Percentiles rank a stretch among this genome's conserved stretches.
These are phyloP conservation scores for Xyliphius kryptos DNA, from an alignment of 2,113 vertebrate species.

Conservation along the genomic window DNA sequence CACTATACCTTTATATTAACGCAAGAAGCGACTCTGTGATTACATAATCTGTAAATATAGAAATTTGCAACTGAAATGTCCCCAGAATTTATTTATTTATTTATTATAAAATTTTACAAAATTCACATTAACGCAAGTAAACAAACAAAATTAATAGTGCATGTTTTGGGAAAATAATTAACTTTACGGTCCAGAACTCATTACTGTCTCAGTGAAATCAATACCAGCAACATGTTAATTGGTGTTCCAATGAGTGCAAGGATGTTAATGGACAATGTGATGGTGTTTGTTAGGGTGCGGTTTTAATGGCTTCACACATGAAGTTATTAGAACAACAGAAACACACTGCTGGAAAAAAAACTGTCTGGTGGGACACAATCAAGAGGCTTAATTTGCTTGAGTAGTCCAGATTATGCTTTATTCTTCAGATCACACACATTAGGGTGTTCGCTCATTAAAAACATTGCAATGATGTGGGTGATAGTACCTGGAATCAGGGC, in stretches of 20 bases:
- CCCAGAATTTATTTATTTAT: conserved; percentile 3
- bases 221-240: conserved; percentile 46
- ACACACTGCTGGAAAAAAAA: conserved; percentile 9
- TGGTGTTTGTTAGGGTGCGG: conserved; percentile 33
- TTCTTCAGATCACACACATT: conserved; percentile 15
- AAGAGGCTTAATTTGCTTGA: conserved; percentile 20
- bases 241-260: conserved; percentile 39
- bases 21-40: too few species aligned
- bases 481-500: too few species aligned
- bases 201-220: conserved; percentile 37
- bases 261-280: conserved; percentile 39
- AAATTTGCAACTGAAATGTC: conserved; percentile 3
- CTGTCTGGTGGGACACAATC: conserved; percentile 2
- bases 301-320: conserved; percentile 32
- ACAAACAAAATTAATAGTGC: conserved; percentile 38
- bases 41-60: neutral
- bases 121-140: conserved; percentile 37
- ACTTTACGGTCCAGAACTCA: conserved; percentile 46
- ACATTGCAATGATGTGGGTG: too few species aligned
- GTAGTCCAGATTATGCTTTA: conserved; percentile 10
- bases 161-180: conserved; percentile 45
- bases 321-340: conserved; percentile 22
- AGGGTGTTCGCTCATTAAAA: too few species aligned
- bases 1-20: too few species aligned
- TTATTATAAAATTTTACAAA: too few species aligned